Evolutionary conservation across 1,140 invertebrate species (phyloP).

Genomic region (Pseudomyrmex flavicornis): DNA sequence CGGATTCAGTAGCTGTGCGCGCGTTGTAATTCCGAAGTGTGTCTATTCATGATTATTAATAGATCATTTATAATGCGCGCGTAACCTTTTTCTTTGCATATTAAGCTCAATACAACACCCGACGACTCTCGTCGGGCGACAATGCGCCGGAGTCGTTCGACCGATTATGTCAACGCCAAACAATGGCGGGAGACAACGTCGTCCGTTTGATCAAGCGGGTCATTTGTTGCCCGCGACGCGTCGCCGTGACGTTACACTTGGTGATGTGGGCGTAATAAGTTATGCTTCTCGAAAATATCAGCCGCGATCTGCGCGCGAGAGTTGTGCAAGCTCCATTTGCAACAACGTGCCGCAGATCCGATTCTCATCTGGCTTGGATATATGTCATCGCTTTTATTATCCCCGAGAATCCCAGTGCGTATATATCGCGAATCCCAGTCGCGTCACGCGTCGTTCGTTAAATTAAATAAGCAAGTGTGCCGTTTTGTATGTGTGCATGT

Average conservation of each 20-base stretch:
- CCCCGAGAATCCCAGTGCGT: not conserved
- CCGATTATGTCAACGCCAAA: conserved; percentile 34
- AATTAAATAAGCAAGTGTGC: conserved; percentile 11
- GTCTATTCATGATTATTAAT: conserved; percentile 64
- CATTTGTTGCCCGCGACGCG: conserved; percentile 47
- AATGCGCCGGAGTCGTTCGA: conserved; percentile 13
- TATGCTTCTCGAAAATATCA: conserved; percentile 68
- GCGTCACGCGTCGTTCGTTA: not conserved
- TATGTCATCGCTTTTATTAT: conserved; percentile 59
- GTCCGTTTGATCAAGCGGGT: conserved; percentile 50
- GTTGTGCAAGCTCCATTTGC: conserved; percentile 62
- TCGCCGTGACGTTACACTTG: not conserved
- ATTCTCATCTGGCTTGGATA: conserved; percentile 12
- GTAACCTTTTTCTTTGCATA: conserved; percentile 59
- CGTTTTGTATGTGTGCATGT: not conserved
- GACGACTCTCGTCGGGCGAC: conserved; percentile 3
- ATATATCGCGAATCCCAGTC: not conserved
- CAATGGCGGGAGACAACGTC: conserved; percentile 46
- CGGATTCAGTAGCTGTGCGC: conserved; percentile 29
- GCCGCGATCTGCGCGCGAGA: conserved; percentile 7
- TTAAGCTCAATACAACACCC: conserved; percentile 53
- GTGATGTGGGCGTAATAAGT: conserved; percentile 60
- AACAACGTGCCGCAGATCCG: conserved; percentile 22
- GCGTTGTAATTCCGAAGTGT: conserved; percentile 44
- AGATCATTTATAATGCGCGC: conserved; percentile 42